Evolutionary conservation across 2,113 vertebrate genomes (phyloP).

Genomic region (Montifringilla adamsi): DNA sequence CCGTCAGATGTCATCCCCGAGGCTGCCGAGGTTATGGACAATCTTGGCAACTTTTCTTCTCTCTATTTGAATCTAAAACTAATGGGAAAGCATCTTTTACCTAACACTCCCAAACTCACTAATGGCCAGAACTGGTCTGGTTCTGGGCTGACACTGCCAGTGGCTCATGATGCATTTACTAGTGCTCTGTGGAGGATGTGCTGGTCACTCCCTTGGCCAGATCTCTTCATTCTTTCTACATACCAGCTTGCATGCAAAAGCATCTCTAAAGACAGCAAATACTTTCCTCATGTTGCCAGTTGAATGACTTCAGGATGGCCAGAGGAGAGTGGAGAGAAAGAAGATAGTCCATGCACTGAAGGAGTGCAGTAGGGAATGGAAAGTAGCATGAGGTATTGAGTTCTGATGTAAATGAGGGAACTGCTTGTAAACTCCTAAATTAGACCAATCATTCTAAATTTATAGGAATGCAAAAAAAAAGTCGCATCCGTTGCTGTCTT

Average conservation of each 20-base stretch:
- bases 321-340: background rate
- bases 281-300: background rate
- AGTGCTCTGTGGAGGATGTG: fast-evolving
- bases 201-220: background rate
- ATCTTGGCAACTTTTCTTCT: background rate
- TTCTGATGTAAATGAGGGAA: background rate
- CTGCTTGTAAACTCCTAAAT: conserved; percentile 2
- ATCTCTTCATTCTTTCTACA: background rate
- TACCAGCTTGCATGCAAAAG: background rate
- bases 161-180: background rate
- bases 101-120: background rate
- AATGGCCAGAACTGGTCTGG: background rate
- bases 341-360: background rate
- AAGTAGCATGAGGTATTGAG: background rate
- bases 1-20: background rate
- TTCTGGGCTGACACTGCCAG: background rate
- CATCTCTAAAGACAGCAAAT: background rate
- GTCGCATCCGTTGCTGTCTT: background rate
- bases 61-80: background rate
- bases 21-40: background rate
- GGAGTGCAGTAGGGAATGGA: background rate
- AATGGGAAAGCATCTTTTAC: background rate
- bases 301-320: background rate
- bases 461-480: background rate
- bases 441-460: background rate